These are phyloP conservation scores for Drosophila micromelanica DNA, from an alignment of 1,140 invertebrate species.

Conservation along the genomic window DNA sequence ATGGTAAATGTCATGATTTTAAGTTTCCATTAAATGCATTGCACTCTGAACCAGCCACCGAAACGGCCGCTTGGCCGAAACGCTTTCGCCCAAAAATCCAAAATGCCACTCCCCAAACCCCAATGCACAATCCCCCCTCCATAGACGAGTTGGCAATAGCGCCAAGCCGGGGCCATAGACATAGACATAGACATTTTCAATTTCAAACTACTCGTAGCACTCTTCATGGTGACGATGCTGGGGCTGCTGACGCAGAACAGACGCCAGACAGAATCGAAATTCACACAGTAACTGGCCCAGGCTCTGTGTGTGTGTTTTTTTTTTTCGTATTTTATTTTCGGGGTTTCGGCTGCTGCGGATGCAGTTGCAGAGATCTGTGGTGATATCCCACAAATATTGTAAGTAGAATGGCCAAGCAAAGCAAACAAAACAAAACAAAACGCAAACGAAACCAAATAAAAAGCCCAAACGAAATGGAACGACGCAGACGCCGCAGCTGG, in stretches of 20 bases:
- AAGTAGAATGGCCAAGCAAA: conserved; percentile 74
- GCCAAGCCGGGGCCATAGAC: conserved; percentile 15
- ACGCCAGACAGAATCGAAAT: conserved; percentile 73
- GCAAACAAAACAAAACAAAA: conserved; percentile 50
- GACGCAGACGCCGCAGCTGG: conserved; percentile 78
- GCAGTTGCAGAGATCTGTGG: conserved; percentile 73
- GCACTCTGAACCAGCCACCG: conserved; percentile 74
- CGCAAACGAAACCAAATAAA: conserved; percentile 34
- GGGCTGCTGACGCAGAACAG: conserved; percentile 64
- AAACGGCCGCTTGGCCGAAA: conserved; percentile 50
- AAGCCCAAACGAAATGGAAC: conserved; percentile 55
- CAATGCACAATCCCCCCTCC: conserved; percentile 1
- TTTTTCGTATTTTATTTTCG: background rate
- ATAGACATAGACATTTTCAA: conserved; percentile 71
- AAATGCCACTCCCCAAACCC: conserved; percentile 63
- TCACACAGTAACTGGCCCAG: conserved; percentile 54
- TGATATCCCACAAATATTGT: conserved; percentile 80
- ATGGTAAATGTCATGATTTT: conserved; percentile 79
- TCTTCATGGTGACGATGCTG: conserved; percentile 70
- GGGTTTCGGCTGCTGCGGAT: conserved; percentile 45
- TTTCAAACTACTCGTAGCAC: conserved; percentile 58
- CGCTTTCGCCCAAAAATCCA: conserved; percentile 64
- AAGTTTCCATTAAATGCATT: conserved; percentile 69
- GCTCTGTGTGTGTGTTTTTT: conserved; percentile 40
- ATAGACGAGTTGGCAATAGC: conserved; percentile 21